These are phyloP conservation scores for Ernsta delagoae DNA, from an alignment of 2,888 invertebrate genomes.

Conservation along the genomic window DNA sequence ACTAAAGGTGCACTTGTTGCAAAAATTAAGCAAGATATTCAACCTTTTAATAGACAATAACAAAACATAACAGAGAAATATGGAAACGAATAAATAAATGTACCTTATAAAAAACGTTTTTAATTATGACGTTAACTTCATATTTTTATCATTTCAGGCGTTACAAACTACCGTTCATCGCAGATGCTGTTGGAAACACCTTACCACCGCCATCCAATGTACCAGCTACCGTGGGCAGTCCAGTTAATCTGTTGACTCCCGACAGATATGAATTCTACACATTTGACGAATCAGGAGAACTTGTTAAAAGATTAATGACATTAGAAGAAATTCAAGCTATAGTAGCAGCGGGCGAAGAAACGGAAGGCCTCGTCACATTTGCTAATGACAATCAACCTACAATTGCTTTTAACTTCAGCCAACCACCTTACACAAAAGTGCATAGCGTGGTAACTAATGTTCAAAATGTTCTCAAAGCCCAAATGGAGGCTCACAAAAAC, in stretches of 20 bases:
- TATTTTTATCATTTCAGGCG: constrained; percentile 68
- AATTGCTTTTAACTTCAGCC: constrained; percentile 76
- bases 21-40: too few relatives aligned
- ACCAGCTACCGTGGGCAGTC: constrained; percentile 89
- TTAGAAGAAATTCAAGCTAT: constrained; percentile 93
- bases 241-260: constrained; percentile 91
- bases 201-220: constrained; percentile 86
- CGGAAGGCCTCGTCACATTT: constrained; percentile 83
- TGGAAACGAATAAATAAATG: too few relatives aligned
- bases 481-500: constrained; percentile 88
- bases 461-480: constrained; percentile 92
- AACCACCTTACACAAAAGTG: constrained; percentile 87
- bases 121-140: too few relatives aligned
- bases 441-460: constrained; percentile 93
- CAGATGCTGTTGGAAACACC: constrained; percentile 88
- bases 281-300: constrained; percentile 92
- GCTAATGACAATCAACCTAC: constrained; percentile 78
- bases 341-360: constrained; percentile 92
- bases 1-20: too few relatives aligned
- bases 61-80: too few relatives aligned
- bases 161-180: constrained; percentile 83
- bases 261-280: constrained; percentile 95
- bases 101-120: too few relatives aligned
- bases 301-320: constrained; percentile 93
- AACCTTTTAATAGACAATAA: too few relatives aligned